Evolutionary conservation across 2,888 invertebrate species (phyloP).

Genomic region (Dromius quadrimaculatus): DNA sequence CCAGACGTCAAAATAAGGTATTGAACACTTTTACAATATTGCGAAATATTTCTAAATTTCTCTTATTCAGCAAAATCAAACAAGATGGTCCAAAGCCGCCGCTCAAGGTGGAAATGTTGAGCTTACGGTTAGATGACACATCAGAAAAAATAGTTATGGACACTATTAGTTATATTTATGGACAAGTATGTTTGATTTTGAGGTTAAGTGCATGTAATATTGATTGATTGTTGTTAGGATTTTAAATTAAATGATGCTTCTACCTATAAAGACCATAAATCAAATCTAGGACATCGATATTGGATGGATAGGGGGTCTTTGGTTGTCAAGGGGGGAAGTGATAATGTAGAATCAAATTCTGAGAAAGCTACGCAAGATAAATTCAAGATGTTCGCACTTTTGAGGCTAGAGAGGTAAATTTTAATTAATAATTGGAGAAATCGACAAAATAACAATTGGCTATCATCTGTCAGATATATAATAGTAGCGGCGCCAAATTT

Average conservation of each 20-base stretch:
- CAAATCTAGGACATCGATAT: constrained; percentile 77
- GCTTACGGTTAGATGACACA: constrained; percentile 75
- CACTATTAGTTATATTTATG: constrained; percentile 80
- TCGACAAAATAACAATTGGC: too few species aligned
- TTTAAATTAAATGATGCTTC: constrained; percentile 67
- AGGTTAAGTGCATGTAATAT: constrained; percentile 27
- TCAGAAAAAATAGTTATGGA: constrained; percentile 81
- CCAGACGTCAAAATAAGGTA: constrained; percentile 74
- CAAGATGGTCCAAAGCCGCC: constrained; percentile 67
- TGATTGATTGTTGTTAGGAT: constrained; percentile 62
- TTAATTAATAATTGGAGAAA: too few species aligned
- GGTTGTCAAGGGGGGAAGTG: constrained; percentile 78
- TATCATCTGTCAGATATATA: too few species aligned
- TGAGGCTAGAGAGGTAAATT: constrained; percentile 79
- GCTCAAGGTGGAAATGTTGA: constrained; percentile 82
- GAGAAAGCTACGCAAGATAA: constrained; percentile 74
- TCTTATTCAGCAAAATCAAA: constrained; percentile 29
- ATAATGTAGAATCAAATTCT: constrained; percentile 75
- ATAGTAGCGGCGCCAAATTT: too few species aligned
- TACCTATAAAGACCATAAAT: constrained; percentile 74
- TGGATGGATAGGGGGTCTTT: constrained; percentile 84
- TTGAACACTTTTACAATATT: neutral
- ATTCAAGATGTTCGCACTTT: constrained; percentile 77
- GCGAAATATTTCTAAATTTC: constrained; percentile 10
- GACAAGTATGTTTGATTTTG: constrained; percentile 72